Evolutionary conservation across 2,888 invertebrate genomes (phyloP).

Genomic region (Tenthredo scrophulariae): DNA sequence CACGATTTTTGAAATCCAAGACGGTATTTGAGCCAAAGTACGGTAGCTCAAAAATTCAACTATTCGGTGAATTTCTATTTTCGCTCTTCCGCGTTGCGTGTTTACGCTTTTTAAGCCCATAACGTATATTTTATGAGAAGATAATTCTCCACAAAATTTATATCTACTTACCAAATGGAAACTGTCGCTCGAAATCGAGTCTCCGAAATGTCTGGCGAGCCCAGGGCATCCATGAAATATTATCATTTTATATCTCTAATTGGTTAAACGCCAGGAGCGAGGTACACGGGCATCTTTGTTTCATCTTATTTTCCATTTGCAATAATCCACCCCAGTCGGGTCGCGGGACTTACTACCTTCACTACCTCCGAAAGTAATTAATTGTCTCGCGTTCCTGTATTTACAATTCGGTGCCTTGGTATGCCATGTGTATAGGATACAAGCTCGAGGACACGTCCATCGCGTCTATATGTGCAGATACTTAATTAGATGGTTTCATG

Average conservation of each 20-base stretch:
- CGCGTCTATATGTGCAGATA: background rate
- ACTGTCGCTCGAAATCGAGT: background rate
- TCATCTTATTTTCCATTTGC: background rate
- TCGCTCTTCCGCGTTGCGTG: background rate
- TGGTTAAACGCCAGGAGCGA: slow-evolving; percentile 40
- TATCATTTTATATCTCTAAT: slow-evolving; percentile 24
- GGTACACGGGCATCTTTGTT: background rate
- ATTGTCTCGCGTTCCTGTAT: slow-evolving; percentile 22
- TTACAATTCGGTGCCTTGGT: slow-evolving; percentile 37
- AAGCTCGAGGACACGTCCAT: slow-evolving; percentile 20
- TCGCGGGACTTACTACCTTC: background rate
- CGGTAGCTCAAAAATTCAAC: background rate
- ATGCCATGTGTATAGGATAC: slow-evolving; percentile 8
- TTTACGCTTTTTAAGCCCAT: background rate
- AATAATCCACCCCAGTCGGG: background rate
- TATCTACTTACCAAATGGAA: background rate
- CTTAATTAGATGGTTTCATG: slow-evolving; percentile 37
- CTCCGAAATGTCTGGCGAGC: slow-evolving; percentile 31
- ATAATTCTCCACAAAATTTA: background rate
- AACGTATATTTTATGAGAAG: background rate
- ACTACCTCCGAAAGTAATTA: slow-evolving; percentile 31
- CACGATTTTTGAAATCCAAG: background rate
- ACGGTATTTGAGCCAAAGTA: background rate
- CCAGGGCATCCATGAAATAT: background rate
- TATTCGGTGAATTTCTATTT: background rate